A percentile compares a stretch with the other conserved stretches of the same genome.
Conservation (phyloP, 2,113 vertebrate species). For the Phalacrocorax pelagicus region DNA sequence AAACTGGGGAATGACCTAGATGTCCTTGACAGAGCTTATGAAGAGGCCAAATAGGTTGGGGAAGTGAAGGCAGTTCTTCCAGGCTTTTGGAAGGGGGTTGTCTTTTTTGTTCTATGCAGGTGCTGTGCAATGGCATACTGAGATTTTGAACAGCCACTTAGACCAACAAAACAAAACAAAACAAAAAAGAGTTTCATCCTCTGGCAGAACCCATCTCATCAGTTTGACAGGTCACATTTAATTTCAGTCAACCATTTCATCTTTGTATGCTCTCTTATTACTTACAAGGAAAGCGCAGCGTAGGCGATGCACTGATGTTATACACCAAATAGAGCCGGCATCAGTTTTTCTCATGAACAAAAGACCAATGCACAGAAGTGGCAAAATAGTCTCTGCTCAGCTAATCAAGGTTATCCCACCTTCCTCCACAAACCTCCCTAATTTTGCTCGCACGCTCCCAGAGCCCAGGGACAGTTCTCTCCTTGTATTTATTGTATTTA, state of each 20-base stretch:
- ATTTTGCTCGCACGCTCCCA: not conserved
- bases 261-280: not conserved
- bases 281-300: not conserved
- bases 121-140: not conserved
- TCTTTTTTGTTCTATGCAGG: not conserved
- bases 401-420: not conserved
- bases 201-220: not conserved
- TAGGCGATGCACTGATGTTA: not conserved
- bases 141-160: not conserved
- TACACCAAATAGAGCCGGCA: not conserved
- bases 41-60: not conserved
- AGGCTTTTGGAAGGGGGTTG: not conserved
- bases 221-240: conserved; percentile 23
- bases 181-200: not conserved
- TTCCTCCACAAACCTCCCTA: not conserved
- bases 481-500: not conserved
- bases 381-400: not conserved
- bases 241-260: conserved; percentile 1
- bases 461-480: not conserved
- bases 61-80: not conserved
- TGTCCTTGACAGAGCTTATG: not conserved
- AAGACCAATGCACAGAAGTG: not conserved
- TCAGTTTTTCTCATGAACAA: not conserved
- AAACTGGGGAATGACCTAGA: not conserved
- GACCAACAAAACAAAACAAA: not conserved